Evolutionary conservation across 2,797 vertebrate genomes (phyloP), one percentile per base, ranked within the genome.

Genomic region (Pseudochaenichthys georgianus): DNA sequence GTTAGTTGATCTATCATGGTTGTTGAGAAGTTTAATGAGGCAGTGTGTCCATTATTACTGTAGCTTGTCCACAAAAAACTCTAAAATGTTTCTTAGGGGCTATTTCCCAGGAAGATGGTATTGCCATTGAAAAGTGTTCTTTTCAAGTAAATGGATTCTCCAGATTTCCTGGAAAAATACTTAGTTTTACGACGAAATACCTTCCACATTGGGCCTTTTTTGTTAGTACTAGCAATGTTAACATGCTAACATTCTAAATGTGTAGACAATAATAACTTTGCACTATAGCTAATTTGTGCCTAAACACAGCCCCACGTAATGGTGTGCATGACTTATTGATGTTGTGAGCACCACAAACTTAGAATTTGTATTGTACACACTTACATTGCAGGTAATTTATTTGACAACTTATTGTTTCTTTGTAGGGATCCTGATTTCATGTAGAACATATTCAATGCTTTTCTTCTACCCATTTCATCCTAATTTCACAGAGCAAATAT

Each of bases 401-500:
- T 13, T 13, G 52, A 28, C 38, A 17, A n/a, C 34, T 16, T 28
- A 9, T 17, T 62, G 10, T 31, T 46, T 52, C 55, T 72, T 17
- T 58, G 62, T 10, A 21, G 12, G 13, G 31, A 10, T 60, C 52
- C 48, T 15, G 42, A 9, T 21, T 41, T 53, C 21, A 7, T 28
- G 11, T 34, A 6, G 7, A 34, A 34, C 7, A 34, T 34, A 34
- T 34, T 5, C 8, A 52, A 0, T 31, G 0, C 5, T 52, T 64
- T 62, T 9, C 38, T 23, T 42, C 21, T 23, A 6, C 17, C 21
- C 10, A 19, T 62, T 60, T 58, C 54, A 45, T 60, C 28, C 43
- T 4, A 23, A 21, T 76, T 72, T 46, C 57, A 60, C 13, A 54
- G 48, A 66, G 58, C 28, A 58, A 61, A 73, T 70, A 23, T n/a